phyloP scores from a whole-genome alignment of 2,113 vertebrate species.

The Triplophysa siluroides region DNA sequence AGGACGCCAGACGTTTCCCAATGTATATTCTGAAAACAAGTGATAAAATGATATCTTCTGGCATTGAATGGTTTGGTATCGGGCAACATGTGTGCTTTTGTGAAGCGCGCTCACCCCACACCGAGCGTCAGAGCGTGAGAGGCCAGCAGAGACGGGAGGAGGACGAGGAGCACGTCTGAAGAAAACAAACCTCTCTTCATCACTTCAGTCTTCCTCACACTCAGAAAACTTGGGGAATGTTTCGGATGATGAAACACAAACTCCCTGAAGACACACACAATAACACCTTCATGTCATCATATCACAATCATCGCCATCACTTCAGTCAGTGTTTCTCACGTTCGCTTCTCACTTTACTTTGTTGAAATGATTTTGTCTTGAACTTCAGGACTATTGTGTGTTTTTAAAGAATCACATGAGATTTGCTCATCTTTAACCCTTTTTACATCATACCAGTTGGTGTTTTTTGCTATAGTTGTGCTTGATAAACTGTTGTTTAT shows the following conservation, averaged over 20 bases:
- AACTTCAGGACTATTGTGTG: too few relatives aligned
- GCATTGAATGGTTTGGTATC: background rate
- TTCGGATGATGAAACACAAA: conserved; percentile 77
- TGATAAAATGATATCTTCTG: background rate
- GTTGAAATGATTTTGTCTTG: too few relatives aligned
- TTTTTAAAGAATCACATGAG: too few relatives aligned
- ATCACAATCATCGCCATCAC: too few relatives aligned
- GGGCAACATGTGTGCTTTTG: background rate
- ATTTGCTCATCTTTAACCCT: too few relatives aligned
- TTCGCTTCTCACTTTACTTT: too few relatives aligned
- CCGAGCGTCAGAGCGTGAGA: conserved; percentile 59
- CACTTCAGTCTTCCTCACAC: conserved; percentile 73
- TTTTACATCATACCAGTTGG: too few relatives aligned
- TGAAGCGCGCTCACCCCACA: conserved; percentile 47
- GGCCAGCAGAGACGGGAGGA: conserved; percentile 54
- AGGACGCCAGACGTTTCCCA: conserved; percentile 73
- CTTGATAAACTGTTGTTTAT: too few relatives aligned
- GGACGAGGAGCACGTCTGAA: conserved; percentile 56
- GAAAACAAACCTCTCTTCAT: conserved; percentile 77
- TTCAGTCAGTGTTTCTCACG: too few relatives aligned
- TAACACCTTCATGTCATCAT: too few relatives aligned
- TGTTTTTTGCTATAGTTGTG: too few relatives aligned
- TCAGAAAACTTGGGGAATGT: conserved; percentile 69
- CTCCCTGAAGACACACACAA: conserved; percentile 62
- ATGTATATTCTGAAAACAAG: conserved; percentile 71